Evolutionary conservation across 2,797 vertebrate species (phyloP).

Genomic region (Botia almorhae): DNA sequence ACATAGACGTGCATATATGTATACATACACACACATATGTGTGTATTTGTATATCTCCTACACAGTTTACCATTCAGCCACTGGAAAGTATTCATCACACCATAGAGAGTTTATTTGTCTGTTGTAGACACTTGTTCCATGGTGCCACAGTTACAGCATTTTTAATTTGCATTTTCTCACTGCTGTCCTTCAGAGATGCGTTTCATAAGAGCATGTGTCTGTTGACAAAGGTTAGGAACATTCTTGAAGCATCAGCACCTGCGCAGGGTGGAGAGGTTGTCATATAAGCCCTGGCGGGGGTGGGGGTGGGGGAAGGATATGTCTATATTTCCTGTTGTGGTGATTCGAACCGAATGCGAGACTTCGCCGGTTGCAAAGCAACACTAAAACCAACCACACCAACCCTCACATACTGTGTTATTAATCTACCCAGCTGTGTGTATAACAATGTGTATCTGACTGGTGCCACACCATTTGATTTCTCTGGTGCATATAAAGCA

Average conservation of each 20-base stretch:
- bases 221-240: constrained; percentile 34
- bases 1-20: no score
- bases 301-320: constrained; percentile 35
- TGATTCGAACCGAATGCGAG: constrained; percentile 63
- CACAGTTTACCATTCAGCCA: constrained; percentile 9
- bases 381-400: constrained; percentile 4
- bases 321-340: constrained; percentile 78
- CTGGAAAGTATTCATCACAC: constrained; percentile 48
- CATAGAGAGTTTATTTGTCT: neutral
- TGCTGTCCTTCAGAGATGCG: neutral
- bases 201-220: constrained; percentile 16
- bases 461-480: neutral
- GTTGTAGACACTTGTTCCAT: neutral
- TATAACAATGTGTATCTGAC: neutral
- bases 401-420: neutral
- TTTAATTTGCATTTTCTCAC: neutral
- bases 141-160: neutral
- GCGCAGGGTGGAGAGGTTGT: constrained; percentile 32
- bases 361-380: constrained; percentile 60
- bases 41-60: constrained; percentile 31
- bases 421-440: neutral
- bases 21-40: no score
- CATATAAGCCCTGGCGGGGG: constrained; percentile 37
- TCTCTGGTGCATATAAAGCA: neutral
- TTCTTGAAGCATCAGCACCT: constrained; percentile 54